phyloP scores from a whole-genome alignment of 2,888 invertebrate species.

The Nebria brevicollis region DNA sequence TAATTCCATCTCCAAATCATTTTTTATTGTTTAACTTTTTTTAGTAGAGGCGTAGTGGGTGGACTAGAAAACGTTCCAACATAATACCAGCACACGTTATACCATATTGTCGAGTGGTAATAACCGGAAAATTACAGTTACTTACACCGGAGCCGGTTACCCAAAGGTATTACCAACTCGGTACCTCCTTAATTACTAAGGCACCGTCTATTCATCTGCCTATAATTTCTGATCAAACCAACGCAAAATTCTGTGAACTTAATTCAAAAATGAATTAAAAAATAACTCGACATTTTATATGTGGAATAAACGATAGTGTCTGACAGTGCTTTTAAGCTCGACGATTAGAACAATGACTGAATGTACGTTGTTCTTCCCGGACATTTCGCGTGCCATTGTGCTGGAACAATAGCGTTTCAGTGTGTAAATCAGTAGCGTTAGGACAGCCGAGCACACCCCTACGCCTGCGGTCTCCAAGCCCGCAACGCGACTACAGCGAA shows the following conservation, averaged over 20 bases:
- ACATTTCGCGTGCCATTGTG: slow-evolving; percentile 39
- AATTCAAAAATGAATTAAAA: too few relatives aligned
- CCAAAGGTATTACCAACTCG: slow-evolving; percentile 28
- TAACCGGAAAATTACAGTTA: slow-evolving; percentile 40
- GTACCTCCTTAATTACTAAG: slow-evolving; percentile 35
- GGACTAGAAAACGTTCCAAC: not conserved
- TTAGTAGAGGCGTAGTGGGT: not conserved
- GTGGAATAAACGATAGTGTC: not conserved
- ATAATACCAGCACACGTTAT: not conserved
- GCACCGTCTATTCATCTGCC: slow-evolving; percentile 8
- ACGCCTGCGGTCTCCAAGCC: not conserved
- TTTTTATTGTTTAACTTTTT: not conserved
- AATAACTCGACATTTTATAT: not conserved
- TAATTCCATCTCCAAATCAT: not conserved
- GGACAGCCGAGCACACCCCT: not conserved
- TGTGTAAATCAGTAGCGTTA: slow-evolving; percentile 28
- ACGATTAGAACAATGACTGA: not conserved
- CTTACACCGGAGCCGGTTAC: slow-evolving; percentile 1
- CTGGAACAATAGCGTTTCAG: slow-evolving; percentile 28
- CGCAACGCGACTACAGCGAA: not conserved
- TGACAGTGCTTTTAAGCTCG: not conserved
- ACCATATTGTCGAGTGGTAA: slow-evolving; percentile 37
- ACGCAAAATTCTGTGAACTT: too few relatives aligned
- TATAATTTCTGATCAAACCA: not conserved
- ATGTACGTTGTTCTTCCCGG: not conserved